These are phyloP conservation scores for Arrhopalites spinosus DNA, from an alignment of 2,888 invertebrate genomes.

Conservation along the genomic window DNA sequence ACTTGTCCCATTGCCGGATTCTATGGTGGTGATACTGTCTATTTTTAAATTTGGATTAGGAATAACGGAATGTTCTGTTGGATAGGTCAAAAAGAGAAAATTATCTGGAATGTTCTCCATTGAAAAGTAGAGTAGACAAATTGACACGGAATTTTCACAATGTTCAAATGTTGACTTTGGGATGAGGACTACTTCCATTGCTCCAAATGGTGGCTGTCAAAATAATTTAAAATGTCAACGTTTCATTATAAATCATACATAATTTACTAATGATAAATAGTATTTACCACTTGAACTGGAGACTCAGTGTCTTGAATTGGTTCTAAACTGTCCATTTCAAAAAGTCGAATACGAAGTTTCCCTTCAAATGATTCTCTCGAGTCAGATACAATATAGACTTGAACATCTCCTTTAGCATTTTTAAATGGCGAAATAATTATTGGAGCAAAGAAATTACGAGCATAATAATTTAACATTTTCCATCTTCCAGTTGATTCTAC, in stretches of 20 bases:
- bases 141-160: constrained; percentile 11
- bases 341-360: not conserved
- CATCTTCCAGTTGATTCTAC: constrained; percentile 76
- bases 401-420: constrained; percentile 51
- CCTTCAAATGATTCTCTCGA: not conserved
- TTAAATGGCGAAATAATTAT: constrained; percentile 66
- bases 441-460: constrained; percentile 81
- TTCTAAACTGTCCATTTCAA: constrained; percentile 11
- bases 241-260: not conserved
- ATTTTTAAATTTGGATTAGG: constrained; percentile 46
- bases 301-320: not conserved
- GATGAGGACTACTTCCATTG: not conserved
- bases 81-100: constrained; percentile 67
- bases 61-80: constrained; percentile 40
- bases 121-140: constrained; percentile 19
- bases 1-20: not conserved
- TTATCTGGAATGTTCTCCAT: constrained; percentile 64
- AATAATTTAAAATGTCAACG: not conserved
- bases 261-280: not conserved
- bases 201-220: not conserved
- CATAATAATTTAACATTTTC: constrained; percentile 91
- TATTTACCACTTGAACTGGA: not conserved
- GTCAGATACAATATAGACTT: constrained; percentile 50
- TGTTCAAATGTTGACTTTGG: not conserved
- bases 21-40: not conserved